Base-by-base conservation (phyloP, 1,140 invertebrate species). In the Ceratina calcarata region DNA sequence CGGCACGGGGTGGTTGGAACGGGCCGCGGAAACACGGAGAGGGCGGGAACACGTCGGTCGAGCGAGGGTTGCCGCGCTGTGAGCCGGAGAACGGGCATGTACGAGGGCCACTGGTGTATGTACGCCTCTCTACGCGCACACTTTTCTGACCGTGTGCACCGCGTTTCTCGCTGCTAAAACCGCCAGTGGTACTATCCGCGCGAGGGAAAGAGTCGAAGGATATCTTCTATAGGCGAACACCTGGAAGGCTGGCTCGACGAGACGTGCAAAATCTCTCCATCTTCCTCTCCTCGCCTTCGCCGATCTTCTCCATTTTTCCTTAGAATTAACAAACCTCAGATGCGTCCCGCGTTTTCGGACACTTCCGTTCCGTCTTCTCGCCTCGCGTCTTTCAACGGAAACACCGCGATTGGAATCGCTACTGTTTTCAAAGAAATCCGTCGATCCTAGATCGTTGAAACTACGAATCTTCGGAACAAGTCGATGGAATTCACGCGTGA, bases 1-100 rank as follows among this genome's bases (percentile, higher is more conserved):
- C 90, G 91, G 89, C 91, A 91, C 90, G 89, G 90, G 90, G 91
- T 89, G 91, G 92, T 91, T 91, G 91, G 91, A 91, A 92, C 88
- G 92, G 91, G 91, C 91, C 91, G 89, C 91, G 92, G 92, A 91
- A 93, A 92, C 91, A 92, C 90, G 91, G 87, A 91, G 90, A 91
- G 91, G 91, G 91, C 91, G 91, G 91, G 89, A 88, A 89, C 85
- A 85, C 89, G 89, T 84, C 87, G 85, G 82, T 77, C 83, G 83
- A 83, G 76, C 84, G 83, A 78, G 89, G 84, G 70, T 87, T 78
- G 80, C 82, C 80, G 86, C 82, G 73, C 77, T 82, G 65, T 45
- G 80, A 74, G 81, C 64, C 53, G 75, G 80, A 77, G 67, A 68
- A 70, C 61, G 79, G 74, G 80, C 75, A 55, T 53, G 77, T 70